These are phyloP conservation scores for Sphaeramia orbicularis DNA, from an alignment of 2,797 vertebrate genomes.

Conservation along the genomic window DNA sequence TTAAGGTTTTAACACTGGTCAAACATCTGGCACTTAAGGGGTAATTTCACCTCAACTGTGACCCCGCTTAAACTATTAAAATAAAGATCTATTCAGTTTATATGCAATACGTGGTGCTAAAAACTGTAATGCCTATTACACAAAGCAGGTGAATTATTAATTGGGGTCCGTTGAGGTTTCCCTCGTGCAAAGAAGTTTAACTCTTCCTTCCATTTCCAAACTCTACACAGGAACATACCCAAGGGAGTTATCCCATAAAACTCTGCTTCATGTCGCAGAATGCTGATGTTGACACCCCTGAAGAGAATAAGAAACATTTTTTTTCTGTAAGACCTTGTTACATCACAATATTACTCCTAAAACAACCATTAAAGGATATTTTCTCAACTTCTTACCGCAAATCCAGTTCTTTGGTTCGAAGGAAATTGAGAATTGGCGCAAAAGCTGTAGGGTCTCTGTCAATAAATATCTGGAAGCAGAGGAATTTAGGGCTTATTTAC, in stretches of 20 bases:
- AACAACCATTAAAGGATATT: conserved; percentile 8
- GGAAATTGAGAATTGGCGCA: conserved; percentile 98
- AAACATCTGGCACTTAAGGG: conserved; percentile 10
- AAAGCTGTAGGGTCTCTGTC: conserved; percentile 98
- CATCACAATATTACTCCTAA: not conserved
- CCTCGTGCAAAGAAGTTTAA: not conserved
- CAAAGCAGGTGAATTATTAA: not conserved
- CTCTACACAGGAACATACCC: conserved; percentile 81
- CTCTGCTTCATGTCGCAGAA: conserved; percentile 97
- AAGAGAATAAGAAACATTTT: conserved; percentile 41
- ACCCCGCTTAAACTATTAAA: not conserved
- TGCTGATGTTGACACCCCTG: conserved; percentile 96
- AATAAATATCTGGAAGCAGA: conserved; percentile 95
- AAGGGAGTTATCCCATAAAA: conserved; percentile 98
- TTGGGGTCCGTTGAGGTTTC: not conserved
- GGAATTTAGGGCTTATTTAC: not conserved
- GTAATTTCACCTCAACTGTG: not conserved
- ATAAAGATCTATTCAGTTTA: not conserved
- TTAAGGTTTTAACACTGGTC: conserved; percentile 11
- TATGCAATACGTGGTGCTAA: not conserved
- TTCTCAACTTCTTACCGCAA: conserved; percentile 87
- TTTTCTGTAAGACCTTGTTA: conserved; percentile 6
- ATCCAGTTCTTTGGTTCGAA: conserved; percentile 98
- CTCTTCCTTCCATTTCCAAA: conserved; percentile 5
- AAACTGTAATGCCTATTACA: too few relatives aligned